phyloP scores from a whole-genome alignment of 2,113 vertebrate species.

The Corythoichthys intestinalis region DNA sequence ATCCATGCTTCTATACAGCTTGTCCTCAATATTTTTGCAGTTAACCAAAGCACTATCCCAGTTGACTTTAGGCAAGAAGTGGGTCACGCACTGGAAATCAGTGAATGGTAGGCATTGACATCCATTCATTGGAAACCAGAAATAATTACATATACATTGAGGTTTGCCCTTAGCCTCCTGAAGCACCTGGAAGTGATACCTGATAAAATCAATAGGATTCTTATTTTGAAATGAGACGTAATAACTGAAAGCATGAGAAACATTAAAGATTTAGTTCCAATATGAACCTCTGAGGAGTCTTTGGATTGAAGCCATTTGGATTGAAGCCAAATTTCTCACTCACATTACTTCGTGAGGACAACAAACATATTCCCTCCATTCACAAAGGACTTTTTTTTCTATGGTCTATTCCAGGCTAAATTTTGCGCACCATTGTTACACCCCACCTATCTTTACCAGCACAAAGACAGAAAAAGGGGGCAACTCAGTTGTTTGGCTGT shows the following conservation, averaged over 20 bases:
- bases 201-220: not conserved
- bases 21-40: not conserved
- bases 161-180: not conserved
- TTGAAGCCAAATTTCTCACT: not conserved
- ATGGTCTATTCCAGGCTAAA: not conserved
- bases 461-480: constrained; percentile 7
- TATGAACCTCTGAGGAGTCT: not conserved
- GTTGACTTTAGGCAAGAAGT: not conserved
- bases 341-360: not conserved
- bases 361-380: not conserved
- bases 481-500: constrained; percentile 1
- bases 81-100: not conserved
- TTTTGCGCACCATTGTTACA: not conserved
- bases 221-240: not conserved
- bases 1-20: not conserved
- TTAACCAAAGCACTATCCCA: not conserved
- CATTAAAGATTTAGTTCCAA: not conserved
- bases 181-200: not conserved
- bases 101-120: constrained; percentile 1
- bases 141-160: not conserved
- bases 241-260: not conserved
- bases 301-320: not conserved
- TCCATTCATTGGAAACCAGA: not conserved
- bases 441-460: not conserved
- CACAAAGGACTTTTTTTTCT: not conserved